These are phyloP conservation scores for Eira barbara DNA, from an alignment of 2,113 vertebrate genomes.

Conservation along the genomic window DNA sequence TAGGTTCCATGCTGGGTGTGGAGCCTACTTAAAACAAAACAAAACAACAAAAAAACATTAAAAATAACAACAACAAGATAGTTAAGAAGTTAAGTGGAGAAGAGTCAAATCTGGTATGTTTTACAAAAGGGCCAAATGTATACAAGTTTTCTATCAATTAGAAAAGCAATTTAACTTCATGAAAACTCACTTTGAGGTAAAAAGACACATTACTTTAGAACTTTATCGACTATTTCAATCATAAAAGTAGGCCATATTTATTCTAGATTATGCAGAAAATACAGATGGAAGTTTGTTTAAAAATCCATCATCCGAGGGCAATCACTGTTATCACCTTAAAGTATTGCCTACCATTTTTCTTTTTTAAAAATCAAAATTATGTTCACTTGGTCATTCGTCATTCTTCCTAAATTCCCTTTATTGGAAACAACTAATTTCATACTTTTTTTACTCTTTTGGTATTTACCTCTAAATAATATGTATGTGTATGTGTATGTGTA, in stretches of 20 bases:
- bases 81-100: not conserved
- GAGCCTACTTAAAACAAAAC: not conserved
- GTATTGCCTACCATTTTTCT: not conserved
- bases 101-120: not conserved
- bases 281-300: not conserved
- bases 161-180: not conserved
- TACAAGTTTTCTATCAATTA: not conserved
- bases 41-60: no score
- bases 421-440: not conserved
- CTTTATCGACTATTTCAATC: not conserved
- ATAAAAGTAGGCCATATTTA: not conserved
- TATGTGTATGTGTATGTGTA: not conserved
- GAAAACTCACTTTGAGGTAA: not conserved
- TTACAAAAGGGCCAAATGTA: not conserved
- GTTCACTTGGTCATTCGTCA: not conserved
- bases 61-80: no score
- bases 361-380: not conserved
- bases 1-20: not conserved
- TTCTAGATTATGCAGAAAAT: not conserved
- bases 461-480: not conserved
- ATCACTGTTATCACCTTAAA: not conserved
- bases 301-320: not conserved
- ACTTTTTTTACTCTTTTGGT: not conserved
- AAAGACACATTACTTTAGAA: not conserved
- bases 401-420: not conserved